Evolutionary conservation across 2,113 vertebrate genomes (phyloP).

Genomic region (Xiphorhynchus elegans): DNA sequence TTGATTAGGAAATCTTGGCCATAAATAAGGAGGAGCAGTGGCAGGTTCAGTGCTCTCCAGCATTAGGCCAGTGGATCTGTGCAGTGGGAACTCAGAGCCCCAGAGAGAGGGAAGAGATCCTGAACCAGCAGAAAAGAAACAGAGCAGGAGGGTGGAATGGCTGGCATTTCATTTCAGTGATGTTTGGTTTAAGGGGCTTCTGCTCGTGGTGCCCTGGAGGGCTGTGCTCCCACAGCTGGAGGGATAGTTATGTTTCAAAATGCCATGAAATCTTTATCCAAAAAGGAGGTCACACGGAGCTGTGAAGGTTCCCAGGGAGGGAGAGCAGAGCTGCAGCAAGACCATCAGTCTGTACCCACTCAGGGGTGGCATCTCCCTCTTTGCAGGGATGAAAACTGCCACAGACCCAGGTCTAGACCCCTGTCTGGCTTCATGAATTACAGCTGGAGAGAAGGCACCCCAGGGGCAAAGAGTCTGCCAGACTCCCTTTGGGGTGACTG

Average conservation of each 20-base stretch:
- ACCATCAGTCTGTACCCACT: rapidly evolving
- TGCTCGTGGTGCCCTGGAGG: background rate
- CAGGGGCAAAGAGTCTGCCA: background rate
- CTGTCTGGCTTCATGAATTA: rapidly evolving
- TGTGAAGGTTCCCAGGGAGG: background rate
- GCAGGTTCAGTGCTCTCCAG: background rate
- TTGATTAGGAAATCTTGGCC: background rate
- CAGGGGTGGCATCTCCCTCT: background rate
- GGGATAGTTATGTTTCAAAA: background rate
- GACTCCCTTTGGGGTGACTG: background rate
- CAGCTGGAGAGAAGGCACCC: background rate
- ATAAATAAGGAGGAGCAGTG: background rate
- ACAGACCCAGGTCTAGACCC: background rate
- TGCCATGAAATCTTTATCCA: background rate
- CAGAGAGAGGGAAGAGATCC: rapidly evolving
- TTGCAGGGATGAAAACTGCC: background rate
- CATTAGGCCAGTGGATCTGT: background rate
- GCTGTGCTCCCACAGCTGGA: background rate
- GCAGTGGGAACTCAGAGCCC: background rate
- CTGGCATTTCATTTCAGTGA: background rate
- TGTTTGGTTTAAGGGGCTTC: background rate
- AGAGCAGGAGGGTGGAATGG: background rate
- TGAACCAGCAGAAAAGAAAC: background rate
- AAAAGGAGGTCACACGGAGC: background rate
- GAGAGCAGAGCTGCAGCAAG: background rate